Conservation (phyloP, 1,140 invertebrate genomes). For the Caenorhabditis latens region DNA sequence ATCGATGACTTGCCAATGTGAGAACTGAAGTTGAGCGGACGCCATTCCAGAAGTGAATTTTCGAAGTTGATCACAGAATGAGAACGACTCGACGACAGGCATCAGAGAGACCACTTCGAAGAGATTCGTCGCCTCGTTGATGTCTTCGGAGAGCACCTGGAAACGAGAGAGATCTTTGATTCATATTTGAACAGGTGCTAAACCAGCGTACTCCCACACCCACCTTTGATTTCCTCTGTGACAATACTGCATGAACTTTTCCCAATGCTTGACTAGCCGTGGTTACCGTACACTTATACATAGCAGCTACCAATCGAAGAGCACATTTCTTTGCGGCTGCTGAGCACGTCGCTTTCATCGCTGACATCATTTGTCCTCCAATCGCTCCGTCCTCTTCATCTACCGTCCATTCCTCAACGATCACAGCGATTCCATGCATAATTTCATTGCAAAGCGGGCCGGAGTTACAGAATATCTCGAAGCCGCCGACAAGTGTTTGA, state of each 20-base stretch:
- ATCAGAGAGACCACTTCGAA: slow-evolving; percentile 90
- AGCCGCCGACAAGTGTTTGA: slow-evolving; percentile 87
- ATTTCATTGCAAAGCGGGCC: slow-evolving; percentile 95
- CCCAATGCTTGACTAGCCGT: slow-evolving; percentile 93
- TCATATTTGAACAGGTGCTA: slow-evolving; percentile 1
- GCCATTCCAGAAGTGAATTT: slow-evolving; percentile 96
- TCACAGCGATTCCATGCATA: slow-evolving; percentile 92
- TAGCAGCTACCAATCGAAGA: slow-evolving; percentile 91
- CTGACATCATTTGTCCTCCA: slow-evolving; percentile 91
- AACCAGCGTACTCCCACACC: background rate
- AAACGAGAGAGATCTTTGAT: slow-evolving; percentile 14
- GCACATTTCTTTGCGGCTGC: slow-evolving; percentile 86
- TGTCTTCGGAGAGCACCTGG: slow-evolving; percentile 87
- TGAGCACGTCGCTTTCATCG: slow-evolving; percentile 89
- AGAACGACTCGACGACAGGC: slow-evolving; percentile 95
- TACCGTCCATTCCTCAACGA: slow-evolving; percentile 82
- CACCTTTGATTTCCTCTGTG: slow-evolving; percentile 85
- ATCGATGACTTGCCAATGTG: slow-evolving; percentile 97
- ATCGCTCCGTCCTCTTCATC: slow-evolving; percentile 79
- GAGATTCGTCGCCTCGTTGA: slow-evolving; percentile 87
- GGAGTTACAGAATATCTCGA: slow-evolving; percentile 89
- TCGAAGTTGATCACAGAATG: slow-evolving; percentile 87
- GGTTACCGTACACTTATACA: slow-evolving; percentile 90
- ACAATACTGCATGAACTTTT: slow-evolving; percentile 92
- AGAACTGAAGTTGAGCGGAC: slow-evolving; percentile 93